These are phyloP conservation scores for Pelochelys cantorii DNA, from an alignment of 2,797 vertebrate genomes.

Conservation along the genomic window DNA sequence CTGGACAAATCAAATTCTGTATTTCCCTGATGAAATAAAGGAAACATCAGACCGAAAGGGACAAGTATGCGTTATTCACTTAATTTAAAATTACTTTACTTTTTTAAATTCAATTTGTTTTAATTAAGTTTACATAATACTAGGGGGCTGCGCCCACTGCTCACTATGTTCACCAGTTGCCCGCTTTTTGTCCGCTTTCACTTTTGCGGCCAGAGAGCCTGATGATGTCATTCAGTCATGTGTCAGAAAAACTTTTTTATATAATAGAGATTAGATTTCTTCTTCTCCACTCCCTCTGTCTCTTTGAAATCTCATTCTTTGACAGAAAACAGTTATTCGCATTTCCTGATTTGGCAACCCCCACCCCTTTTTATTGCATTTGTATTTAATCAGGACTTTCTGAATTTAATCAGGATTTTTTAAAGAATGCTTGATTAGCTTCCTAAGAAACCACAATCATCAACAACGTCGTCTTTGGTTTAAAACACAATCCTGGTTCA, in stretches of 20 bases:
- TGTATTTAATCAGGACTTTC: neutral
- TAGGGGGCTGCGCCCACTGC: too few species aligned
- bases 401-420: too few species aligned
- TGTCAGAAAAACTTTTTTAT: too few species aligned
- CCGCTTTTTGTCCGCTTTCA: too few species aligned
- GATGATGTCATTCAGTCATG: too few species aligned
- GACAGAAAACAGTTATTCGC: constrained; percentile 41
- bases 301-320: neutral
- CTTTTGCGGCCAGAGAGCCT: too few species aligned
- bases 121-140: neutral
- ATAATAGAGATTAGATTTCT: neutral
- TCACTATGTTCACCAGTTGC: too few species aligned
- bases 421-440: too few species aligned
- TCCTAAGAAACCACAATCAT: too few species aligned
- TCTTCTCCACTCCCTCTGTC: neutral
- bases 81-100: neutral
- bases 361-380: constrained; percentile 35
- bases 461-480: too few species aligned
- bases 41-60: neutral
- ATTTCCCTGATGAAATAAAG: neutral
- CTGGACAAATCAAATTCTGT: neutral
- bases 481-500: too few species aligned
- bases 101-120: neutral
- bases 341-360: constrained; percentile 67
- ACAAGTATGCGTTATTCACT: neutral